Evolutionary conservation across 1,140 invertebrate genomes (phyloP).

Genomic region (Planococcus citri): DNA sequence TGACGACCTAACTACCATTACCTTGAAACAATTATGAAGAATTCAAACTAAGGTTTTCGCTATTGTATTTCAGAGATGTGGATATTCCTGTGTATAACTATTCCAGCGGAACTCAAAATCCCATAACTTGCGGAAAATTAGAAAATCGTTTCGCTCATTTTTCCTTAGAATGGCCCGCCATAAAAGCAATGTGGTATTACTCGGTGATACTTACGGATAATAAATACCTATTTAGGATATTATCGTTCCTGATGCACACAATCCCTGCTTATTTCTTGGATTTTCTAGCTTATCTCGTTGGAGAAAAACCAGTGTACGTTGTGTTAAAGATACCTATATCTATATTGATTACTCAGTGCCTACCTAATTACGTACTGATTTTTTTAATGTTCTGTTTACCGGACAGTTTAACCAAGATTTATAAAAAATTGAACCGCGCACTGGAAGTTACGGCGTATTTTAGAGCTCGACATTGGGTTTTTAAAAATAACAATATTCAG

Average conservation of each 20-base stretch:
- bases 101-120: conserved; percentile 52
- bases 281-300: conserved; percentile 28
- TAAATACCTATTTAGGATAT: conserved; percentile 37
- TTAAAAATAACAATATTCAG: conserved; percentile 51
- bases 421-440: conserved; percentile 58
- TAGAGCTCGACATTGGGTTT: conserved; percentile 52
- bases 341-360: background rate
- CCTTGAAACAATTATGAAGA: no score
- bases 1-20: no score
- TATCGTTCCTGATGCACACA: conserved; percentile 35
- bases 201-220: conserved; percentile 37
- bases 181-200: conserved; percentile 43
- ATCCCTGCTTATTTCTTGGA: conserved; percentile 36
- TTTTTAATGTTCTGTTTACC: conserved; percentile 32
- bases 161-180: conserved; percentile 32
- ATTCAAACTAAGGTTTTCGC: no score
- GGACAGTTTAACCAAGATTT: conserved; percentile 57
- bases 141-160: conserved; percentile 19
- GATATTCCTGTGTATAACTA: conserved; percentile 50
- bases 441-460: conserved; percentile 56
- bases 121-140: conserved; percentile 51
- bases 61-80: conserved; percentile 19
- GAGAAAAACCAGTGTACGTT: conserved; percentile 36
- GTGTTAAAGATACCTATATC: no score
- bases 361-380: no score